Conservation (phyloP, 92 coral and sea anemone genomes). For the Phenganax subtilis region DNA sequence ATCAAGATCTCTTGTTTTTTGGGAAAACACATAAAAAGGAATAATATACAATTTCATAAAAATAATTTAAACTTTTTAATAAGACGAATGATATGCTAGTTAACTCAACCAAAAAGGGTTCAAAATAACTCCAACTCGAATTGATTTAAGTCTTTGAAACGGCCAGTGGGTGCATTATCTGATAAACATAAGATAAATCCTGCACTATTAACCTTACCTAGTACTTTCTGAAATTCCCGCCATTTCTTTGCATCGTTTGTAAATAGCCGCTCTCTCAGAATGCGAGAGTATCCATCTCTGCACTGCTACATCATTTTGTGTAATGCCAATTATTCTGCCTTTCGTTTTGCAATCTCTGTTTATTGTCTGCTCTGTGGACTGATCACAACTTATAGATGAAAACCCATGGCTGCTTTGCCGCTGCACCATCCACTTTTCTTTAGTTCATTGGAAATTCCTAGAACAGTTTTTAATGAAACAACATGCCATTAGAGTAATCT, state of each 20-base stretch:
- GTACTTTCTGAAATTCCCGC: no score
- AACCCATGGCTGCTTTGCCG: neutral
- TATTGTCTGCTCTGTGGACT: neutral
- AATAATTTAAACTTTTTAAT: neutral
- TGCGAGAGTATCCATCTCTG: neutral
- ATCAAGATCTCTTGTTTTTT: neutral
- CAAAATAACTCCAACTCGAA: neutral
- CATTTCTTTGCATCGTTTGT: neutral
- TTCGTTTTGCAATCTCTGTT: neutral
- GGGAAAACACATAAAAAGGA: neutral
- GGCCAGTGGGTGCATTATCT: neutral
- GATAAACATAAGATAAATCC: no score
- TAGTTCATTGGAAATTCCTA: neutral
- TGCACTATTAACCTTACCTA: no score
- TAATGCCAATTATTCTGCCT: slow-evolving; percentile 10
- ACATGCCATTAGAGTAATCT: slow-evolving; percentile 5
- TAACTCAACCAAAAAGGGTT: no score
- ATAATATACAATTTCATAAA: neutral
- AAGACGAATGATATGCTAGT: no score
- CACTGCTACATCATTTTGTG: neutral
- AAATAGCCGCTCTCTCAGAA: neutral
- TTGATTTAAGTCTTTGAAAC: neutral
- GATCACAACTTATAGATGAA: neutral
- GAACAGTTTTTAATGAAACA: neutral
- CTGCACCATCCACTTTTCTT: neutral